Percentiles rank a stretch among this genome's conserved stretches.
Conservation (phyloP, 2,113 vertebrate species). For the Brachirus orientalis region DNA sequence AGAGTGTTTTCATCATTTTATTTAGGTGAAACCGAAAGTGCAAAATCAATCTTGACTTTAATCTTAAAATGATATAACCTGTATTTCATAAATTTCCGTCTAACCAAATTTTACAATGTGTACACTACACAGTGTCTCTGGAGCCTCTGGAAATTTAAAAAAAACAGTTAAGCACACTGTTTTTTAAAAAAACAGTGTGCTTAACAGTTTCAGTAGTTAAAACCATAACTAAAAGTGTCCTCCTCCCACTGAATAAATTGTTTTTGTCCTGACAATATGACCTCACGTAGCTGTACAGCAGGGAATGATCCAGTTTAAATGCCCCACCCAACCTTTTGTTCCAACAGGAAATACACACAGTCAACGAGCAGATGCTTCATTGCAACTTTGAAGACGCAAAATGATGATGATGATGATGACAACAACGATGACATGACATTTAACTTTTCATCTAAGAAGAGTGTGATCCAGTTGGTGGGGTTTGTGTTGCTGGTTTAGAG, state of each 20-base stretch:
- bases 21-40: constrained; percentile 8
- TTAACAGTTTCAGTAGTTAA: constrained; percentile 2
- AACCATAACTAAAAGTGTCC: not conserved
- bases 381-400: not conserved
- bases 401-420: not conserved
- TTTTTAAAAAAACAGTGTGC: not conserved
- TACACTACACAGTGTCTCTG: not conserved
- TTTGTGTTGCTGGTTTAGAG: no score
- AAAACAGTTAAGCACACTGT: no score
- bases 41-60: constrained; percentile 29
- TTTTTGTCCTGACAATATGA: not conserved
- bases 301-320: not conserved
- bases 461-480: no score
- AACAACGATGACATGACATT: not conserved
- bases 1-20: not conserved
- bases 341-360: constrained; percentile 7
- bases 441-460: not conserved
- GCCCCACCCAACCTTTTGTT: not conserved
- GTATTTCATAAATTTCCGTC: not conserved
- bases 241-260: not conserved
- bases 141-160: constrained; percentile 4
- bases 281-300: not conserved
- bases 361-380: not conserved
- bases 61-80: not conserved
- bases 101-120: not conserved